phyloP scores from a whole-genome alignment of 2,797 vertebrate genomes.

The Cheirogaleus major region DNA sequence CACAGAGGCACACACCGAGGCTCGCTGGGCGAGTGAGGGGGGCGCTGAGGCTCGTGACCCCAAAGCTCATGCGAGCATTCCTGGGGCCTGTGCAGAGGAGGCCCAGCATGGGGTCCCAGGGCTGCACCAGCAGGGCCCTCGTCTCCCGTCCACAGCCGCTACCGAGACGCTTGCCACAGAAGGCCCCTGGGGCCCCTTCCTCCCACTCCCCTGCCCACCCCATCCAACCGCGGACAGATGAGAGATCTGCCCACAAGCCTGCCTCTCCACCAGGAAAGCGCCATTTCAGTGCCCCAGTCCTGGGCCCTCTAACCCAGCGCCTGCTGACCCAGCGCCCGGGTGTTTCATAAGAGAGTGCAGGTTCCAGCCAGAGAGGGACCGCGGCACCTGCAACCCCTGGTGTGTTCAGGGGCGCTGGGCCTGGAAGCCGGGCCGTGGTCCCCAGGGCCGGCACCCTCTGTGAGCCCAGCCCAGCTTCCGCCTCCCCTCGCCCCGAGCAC shows the following conservation, averaged over 20 bases:
- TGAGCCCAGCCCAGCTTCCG: accelerated
- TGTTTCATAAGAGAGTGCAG: accelerated
- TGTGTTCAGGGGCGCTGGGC: accelerated
- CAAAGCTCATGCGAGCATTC: too few species aligned
- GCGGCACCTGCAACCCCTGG: not conserved
- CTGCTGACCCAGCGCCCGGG: not conserved
- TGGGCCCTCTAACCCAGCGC: not conserved
- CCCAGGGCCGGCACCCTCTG: accelerated
- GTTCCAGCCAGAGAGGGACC: not conserved
- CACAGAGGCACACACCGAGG: not conserved
- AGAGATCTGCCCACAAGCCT: too few species aligned
- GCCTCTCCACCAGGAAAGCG: too few species aligned
- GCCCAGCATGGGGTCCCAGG: accelerated
- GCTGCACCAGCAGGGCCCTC: not conserved
- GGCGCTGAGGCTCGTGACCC: not conserved
- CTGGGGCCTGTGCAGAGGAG: too few species aligned
- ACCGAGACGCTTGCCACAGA: not conserved
- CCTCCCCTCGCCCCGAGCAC: too few species aligned
- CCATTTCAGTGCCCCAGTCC: not conserved
- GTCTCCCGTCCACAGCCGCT: not conserved
- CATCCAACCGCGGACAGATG: not conserved
- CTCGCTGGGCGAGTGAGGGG: accelerated
- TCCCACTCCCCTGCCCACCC: not conserved
- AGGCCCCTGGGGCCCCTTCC: not conserved
- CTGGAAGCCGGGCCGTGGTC: not conserved